phyloP scores from a whole-genome alignment of 2,888 invertebrate genomes.

The Furcula furcula region DNA sequence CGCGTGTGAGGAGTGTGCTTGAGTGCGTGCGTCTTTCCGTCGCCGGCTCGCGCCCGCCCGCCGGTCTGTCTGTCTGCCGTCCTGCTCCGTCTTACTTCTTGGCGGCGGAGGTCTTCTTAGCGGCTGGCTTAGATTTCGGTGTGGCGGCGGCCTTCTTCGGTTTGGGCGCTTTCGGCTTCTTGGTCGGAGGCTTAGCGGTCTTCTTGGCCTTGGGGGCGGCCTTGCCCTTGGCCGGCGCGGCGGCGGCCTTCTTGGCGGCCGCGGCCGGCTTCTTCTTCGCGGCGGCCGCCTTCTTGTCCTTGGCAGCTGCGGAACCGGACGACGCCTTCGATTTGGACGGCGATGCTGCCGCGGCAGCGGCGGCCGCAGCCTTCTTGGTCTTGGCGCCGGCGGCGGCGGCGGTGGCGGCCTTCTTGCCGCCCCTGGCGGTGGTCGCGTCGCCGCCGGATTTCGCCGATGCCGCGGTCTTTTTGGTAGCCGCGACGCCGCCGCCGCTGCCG shows the following conservation, averaged over 20 bases:
- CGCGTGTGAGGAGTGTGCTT: too few species aligned
- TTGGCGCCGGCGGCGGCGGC: conserved; percentile 30
- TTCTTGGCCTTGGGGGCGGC: conserved; percentile 17
- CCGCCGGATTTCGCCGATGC: conserved; percentile 10
- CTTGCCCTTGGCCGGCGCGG: conserved; percentile 29
- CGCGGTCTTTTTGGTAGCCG: conserved; percentile 13
- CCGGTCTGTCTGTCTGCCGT: not conserved
- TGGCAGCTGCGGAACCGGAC: conserved; percentile 35
- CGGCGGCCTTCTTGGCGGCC: conserved; percentile 36
- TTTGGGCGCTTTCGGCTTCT: conserved; percentile 4
- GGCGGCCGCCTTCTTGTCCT: conserved; percentile 33
- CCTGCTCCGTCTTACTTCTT: conserved; percentile 17
- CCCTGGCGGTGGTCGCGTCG: conserved; percentile 27
- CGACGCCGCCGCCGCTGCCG: conserved; percentile 19
- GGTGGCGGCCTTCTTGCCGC: conserved; percentile 27
- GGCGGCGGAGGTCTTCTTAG: conserved; percentile 27
- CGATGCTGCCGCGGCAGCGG: conserved; percentile 19
- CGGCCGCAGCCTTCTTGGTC: conserved; percentile 33
- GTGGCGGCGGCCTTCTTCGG: conserved; percentile 5
- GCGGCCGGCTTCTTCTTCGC: conserved; percentile 36
- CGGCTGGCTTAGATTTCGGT: too few species aligned
- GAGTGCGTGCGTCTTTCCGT: too few species aligned
- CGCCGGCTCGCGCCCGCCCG: not conserved
- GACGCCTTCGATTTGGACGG: conserved; percentile 16
- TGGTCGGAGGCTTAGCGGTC: too few species aligned